Percentiles rank a stretch among this genome's conserved stretches.
phyloP scores from a whole-genome alignment of 2,888 invertebrate species.

The Chironomus riparius region DNA sequence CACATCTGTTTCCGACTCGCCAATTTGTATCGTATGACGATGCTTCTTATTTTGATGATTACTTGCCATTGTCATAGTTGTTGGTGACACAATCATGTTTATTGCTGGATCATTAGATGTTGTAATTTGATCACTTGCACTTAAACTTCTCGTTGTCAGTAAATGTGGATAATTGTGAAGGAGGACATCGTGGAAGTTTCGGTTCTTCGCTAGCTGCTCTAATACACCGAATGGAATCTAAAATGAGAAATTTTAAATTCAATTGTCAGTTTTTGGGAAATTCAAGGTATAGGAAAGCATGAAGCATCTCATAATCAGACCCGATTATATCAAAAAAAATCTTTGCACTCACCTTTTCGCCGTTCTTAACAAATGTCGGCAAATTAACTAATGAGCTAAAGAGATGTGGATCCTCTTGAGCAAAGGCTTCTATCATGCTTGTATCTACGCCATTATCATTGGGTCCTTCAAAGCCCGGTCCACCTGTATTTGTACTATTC shows the following conservation, averaged over 20 bases:
- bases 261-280: too few species aligned
- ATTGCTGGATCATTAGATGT: slow-evolving; percentile 44
- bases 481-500: slow-evolving; percentile 56
- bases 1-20: slow-evolving; percentile 18
- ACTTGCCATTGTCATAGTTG: not conserved
- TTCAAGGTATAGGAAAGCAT: too few species aligned
- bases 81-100: slow-evolving; percentile 13
- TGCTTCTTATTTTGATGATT: slow-evolving; percentile 15
- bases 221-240: slow-evolving; percentile 61
- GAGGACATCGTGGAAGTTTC: slow-evolving; percentile 61
- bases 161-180: slow-evolving; percentile 67
- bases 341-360: slow-evolving; percentile 44
- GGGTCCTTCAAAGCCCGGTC: slow-evolving; percentile 34
- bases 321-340: not conserved
- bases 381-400: slow-evolving; percentile 75
- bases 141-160: slow-evolving; percentile 63
- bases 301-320: too few species aligned
- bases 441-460: slow-evolving; percentile 26
- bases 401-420: slow-evolving; percentile 37
- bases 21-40: slow-evolving; percentile 23
- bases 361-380: slow-evolving; percentile 72
- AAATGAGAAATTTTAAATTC: not conserved
- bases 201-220: slow-evolving; percentile 58
- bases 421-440: slow-evolving; percentile 29
- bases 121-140: slow-evolving; percentile 43